Evolutionary conservation across 1,140 invertebrate species (phyloP), one percentile per base, ranked within the genome.

Genomic region (Cotesia chilonis): DNA sequence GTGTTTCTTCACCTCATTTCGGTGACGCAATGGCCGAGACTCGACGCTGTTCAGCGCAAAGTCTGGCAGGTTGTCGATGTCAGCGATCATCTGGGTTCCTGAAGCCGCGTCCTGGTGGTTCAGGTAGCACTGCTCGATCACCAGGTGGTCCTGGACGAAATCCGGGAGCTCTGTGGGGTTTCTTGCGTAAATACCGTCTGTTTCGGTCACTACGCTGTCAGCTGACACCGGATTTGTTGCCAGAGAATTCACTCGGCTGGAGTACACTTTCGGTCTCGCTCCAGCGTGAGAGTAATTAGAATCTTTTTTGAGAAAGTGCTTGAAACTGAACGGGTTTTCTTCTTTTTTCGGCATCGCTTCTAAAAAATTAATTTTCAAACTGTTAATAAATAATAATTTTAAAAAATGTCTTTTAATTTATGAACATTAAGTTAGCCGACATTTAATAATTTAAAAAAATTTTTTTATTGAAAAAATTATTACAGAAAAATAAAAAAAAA

Each of bases 321-420:
- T 93, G 79, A 95, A 94, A 51, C 93, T 94, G 82, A 95, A 93
- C 2, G 92, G 90, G 82, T 92, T 92, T 63, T 92, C 92, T 77
- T 93, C 92, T 36, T 41, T 47, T 54, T 36, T 68, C 28, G 66
- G 35, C 66, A 68, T 68, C 3, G 54, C 35, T 28, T 35, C 41
- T 47, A 10, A 6, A 57, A 57, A 12, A 14, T 57, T 20, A 4
- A 5, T 4, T 55, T 55, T 10, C 9, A 55, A 1, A 5, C n/a
- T 55, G 6, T 55, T 55, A 55, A 55, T 55, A 14, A 55, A 20
- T n/a, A 17, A 17, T 17, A 17, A 17, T 17, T 17, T 17, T 17
- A 17, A 17, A 17, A 17, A 17, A 17, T 17, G 0, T 1, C 17
- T 17, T 17, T 17, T 17, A 17, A 17, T 17, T 17, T 1, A 17